Percentiles rank a stretch among this genome's conserved stretches.
phyloP scores from a whole-genome alignment of 2,797 vertebrate species.

The Macrochelys suwanniensis region DNA sequence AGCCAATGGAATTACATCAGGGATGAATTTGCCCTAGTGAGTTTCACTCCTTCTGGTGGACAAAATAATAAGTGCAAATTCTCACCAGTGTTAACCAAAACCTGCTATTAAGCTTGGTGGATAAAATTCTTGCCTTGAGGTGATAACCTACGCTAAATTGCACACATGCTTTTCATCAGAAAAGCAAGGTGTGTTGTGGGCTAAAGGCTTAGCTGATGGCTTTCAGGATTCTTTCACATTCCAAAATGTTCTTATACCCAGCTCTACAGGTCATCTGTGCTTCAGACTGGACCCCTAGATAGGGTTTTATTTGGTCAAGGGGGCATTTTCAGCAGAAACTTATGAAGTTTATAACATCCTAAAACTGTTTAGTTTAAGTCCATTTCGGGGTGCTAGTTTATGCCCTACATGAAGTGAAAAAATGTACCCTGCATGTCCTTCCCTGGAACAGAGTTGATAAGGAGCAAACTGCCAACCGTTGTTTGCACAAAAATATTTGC shows the following conservation, averaged over 20 bases:
- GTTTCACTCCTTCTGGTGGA: rapidly evolving
- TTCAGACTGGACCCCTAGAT: background rate
- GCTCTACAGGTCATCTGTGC: too few species aligned
- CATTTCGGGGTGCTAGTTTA: background rate
- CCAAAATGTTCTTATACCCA: background rate
- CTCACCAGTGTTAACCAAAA: background rate
- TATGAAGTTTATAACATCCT: background rate
- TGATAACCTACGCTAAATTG: background rate
- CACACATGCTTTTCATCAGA: background rate
- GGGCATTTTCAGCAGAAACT: background rate
- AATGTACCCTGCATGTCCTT: rapidly evolving
- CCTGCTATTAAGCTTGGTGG: background rate
- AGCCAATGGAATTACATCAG: background rate
- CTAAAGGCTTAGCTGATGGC: background rate
- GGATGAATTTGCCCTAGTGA: rapidly evolving
- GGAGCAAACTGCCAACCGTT: background rate
- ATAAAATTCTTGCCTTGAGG: background rate
- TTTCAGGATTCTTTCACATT: background rate
- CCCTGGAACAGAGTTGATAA: background rate
- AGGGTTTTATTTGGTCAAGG: background rate
- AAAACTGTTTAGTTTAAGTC: background rate
- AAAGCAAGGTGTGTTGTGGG: background rate
- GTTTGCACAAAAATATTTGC: background rate
- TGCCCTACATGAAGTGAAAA: background rate
- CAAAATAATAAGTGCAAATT: background rate